A percentile compares a stretch with the other conserved stretches of the same genome.
Conservation (phyloP, 2,888 invertebrate species). For the Euproctis similis region DNA sequence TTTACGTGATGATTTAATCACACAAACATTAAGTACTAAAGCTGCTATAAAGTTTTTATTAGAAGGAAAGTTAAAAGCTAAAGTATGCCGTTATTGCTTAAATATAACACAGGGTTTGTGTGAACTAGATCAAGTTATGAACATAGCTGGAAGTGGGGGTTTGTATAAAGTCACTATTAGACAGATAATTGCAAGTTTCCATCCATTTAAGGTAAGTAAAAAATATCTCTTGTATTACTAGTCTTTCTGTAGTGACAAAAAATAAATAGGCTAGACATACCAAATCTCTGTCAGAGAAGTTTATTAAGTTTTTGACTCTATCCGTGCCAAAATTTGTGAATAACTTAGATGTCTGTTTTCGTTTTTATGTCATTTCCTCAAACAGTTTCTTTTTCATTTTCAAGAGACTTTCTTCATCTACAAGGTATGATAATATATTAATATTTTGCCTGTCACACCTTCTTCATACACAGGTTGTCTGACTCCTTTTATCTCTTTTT, state of each 20-base stretch:
- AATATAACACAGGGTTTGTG: conserved; percentile 36
- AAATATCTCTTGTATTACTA: background rate
- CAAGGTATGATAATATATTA: too few relatives aligned
- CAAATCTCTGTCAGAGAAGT: background rate
- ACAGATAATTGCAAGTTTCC: conserved; percentile 55
- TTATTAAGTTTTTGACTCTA: background rate
- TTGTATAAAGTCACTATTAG: conserved; percentile 51
- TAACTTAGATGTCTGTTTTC: too few relatives aligned
- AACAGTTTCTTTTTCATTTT: too few relatives aligned
- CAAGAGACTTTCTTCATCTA: too few relatives aligned
- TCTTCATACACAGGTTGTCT: too few relatives aligned
- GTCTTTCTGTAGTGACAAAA: background rate
- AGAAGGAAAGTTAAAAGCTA: conserved; percentile 41
- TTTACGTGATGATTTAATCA: conserved; percentile 2
- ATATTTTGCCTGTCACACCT: too few relatives aligned
- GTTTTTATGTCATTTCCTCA: too few relatives aligned
- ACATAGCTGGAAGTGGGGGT: conserved; percentile 40
- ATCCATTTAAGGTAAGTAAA: conserved; percentile 54
- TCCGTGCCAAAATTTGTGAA: too few relatives aligned
- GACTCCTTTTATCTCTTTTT: too few relatives aligned
- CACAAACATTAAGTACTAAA: conserved; percentile 40
- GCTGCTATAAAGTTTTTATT: conserved; percentile 49
- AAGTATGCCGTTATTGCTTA: conserved; percentile 59
- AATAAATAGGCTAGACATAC: too few relatives aligned
- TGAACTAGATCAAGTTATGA: conserved; percentile 49